phyloP scores from a whole-genome alignment of 2,113 vertebrate genomes.

The Tragelaphus buxtoni region DNA sequence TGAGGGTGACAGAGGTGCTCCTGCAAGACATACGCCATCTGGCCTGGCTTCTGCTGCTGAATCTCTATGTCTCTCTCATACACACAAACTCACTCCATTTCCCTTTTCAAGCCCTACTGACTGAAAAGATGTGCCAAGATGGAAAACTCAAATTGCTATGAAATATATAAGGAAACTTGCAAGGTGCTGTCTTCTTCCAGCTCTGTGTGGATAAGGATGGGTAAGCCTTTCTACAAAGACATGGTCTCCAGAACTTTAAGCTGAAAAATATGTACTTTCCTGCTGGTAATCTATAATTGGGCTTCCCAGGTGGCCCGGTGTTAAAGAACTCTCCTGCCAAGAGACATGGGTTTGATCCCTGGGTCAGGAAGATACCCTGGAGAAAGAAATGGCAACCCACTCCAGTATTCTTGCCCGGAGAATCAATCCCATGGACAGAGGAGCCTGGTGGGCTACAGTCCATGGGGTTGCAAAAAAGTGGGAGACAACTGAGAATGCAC shows the following conservation, averaged over 20 bases:
- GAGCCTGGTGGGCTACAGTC: background rate
- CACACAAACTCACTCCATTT: too few relatives aligned
- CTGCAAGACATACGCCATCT: background rate
- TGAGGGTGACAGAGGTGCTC: conserved; percentile 5
- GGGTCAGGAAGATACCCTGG: background rate
- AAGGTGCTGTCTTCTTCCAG: background rate
- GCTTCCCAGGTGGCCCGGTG: background rate
- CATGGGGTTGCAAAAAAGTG: background rate
- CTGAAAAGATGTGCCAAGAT: background rate
- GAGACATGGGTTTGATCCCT: background rate
- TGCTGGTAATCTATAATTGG: background rate
- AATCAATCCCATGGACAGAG: background rate
- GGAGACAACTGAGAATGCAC: background rate
- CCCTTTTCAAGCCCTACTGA: background rate
- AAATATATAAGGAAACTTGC: background rate
- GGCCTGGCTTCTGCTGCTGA: conserved; percentile 4
- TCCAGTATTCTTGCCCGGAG: background rate
- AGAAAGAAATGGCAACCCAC: background rate
- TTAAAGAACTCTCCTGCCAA: background rate
- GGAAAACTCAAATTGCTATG: background rate
- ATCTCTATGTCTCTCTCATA: background rate
- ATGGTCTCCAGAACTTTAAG: background rate
- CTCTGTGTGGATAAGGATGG: background rate
- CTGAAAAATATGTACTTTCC: background rate
- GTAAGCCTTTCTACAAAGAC: background rate